Conservation (phyloP, 2,113 vertebrate genomes). For the Microcebus murinus region DNA sequence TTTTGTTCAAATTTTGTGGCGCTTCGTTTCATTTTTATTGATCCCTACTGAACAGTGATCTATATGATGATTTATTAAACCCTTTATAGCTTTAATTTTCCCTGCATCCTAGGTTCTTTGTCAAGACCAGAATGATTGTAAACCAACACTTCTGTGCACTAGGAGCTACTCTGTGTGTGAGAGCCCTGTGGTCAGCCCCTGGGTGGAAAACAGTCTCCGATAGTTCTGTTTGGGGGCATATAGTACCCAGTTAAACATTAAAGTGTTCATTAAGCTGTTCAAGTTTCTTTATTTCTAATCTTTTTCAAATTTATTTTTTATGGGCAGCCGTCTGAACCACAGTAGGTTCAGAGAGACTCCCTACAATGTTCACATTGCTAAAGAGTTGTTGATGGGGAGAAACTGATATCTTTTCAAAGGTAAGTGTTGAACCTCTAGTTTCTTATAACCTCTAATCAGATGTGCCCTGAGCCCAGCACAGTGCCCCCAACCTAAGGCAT, state of each 20-base stretch:
- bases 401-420: neutral
- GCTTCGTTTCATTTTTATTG: neutral
- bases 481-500: neutral
- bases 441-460: neutral
- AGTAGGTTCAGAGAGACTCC: no score
- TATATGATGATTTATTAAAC: no score
- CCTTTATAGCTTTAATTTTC: neutral
- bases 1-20: neutral
- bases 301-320: no score
- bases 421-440: neutral
- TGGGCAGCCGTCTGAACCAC: no score
- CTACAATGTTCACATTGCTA: neutral
- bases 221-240: neutral
- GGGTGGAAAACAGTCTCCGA: neutral
- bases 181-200: neutral
- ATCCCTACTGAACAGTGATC: neutral
- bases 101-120: neutral
- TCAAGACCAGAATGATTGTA: neutral
- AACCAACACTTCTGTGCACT: neutral
- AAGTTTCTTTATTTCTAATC: no score
- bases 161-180: neutral
- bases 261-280: no score
- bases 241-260: neutral
- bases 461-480: neutral
- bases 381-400: neutral